Evolutionary conservation across 1,140 invertebrate genomes (phyloP).

Genomic region (silkworm (Bombyx mori)): DNA sequence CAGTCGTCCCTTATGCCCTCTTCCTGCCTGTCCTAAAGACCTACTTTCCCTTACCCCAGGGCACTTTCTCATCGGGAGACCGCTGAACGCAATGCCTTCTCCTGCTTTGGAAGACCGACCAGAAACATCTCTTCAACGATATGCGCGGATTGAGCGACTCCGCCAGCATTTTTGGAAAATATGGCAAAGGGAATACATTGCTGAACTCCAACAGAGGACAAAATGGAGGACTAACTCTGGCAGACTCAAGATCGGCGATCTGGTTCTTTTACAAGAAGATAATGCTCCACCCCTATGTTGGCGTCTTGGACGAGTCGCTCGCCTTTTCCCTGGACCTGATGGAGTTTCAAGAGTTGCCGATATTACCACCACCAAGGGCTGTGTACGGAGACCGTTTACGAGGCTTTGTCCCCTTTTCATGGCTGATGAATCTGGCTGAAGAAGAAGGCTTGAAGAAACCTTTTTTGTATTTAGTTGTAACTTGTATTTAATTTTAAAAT

Average conservation of each 20-base stretch:
- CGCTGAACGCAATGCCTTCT: slow-evolving; percentile 1
- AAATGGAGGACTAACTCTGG: slow-evolving; percentile 14
- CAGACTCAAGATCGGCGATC: slow-evolving; percentile 13
- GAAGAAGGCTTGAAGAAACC: no score
- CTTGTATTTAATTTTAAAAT: no score
- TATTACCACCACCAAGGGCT: background rate
- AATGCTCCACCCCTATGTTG: slow-evolving; percentile 3
- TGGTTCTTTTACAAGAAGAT: slow-evolving; percentile 19
- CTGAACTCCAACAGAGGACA: slow-evolving; percentile 15
- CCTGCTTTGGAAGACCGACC: background rate
- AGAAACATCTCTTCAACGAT: background rate
- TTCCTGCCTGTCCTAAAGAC: slow-evolving; percentile 5
- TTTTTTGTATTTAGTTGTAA: no score
- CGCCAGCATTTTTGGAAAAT: slow-evolving; percentile 17
- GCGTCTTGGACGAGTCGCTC: background rate
- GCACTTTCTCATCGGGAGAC: slow-evolving; percentile 7
- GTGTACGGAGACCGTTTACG: background rate
- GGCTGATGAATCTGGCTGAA: no score
- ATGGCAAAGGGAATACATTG: slow-evolving; percentile 20
- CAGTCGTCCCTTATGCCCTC: slow-evolving; percentile 12
- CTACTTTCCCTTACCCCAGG: slow-evolving; percentile 8
- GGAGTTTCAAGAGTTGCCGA: slow-evolving; percentile 5
- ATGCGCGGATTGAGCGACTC: slow-evolving; percentile 10
- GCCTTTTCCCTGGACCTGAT: slow-evolving; percentile 3
- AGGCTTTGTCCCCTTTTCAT: background rate